These are phyloP conservation scores for Coranthus polyacanthus DNA, from an alignment of 2,797 vertebrate species.

Conservation along the genomic window DNA sequence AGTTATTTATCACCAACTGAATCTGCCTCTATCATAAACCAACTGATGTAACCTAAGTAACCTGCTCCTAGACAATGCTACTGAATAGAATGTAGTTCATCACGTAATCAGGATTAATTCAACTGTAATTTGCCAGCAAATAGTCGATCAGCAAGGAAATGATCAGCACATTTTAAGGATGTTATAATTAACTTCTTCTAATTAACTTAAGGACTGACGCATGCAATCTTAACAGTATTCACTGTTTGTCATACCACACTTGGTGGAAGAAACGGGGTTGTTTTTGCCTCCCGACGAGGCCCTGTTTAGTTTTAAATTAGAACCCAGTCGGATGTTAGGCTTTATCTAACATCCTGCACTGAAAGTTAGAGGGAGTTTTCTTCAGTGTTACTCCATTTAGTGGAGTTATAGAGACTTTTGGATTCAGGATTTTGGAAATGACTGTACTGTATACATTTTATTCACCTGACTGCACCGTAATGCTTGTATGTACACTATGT, in stretches of 20 bases:
- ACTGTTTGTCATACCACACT: constrained; percentile 25
- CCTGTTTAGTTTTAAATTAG: constrained; percentile 28
- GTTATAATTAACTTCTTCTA: constrained; percentile 27
- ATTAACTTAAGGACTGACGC: constrained; percentile 10
- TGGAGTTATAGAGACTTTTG: constrained; percentile 17
- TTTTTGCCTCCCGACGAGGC: constrained; percentile 27
- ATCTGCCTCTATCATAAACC: constrained; percentile 40
- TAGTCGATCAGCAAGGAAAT: constrained; percentile 7
- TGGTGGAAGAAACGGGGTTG: constrained; percentile 13
- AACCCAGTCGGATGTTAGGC: not conserved
- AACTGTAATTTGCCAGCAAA: constrained; percentile 53
- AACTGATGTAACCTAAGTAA: constrained; percentile 54
- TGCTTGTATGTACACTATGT: constrained; percentile 49
- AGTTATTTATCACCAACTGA: constrained; percentile 53
- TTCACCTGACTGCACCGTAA: constrained; percentile 52
- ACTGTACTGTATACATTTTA: constrained; percentile 46
- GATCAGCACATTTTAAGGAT: constrained; percentile 9
- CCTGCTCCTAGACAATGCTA: constrained; percentile 36
- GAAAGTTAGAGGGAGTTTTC: constrained; percentile 8
- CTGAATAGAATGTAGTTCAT: constrained; percentile 51
- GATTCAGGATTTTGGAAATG: constrained; percentile 44
- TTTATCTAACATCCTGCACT: constrained; percentile 9
- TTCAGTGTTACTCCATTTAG: constrained; percentile 29
- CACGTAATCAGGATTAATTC: constrained; percentile 54
- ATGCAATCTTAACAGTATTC: constrained; percentile 44